Evolutionary conservation across 2,113 vertebrate species (phyloP).

Genomic region (Otus sunia): DNA sequence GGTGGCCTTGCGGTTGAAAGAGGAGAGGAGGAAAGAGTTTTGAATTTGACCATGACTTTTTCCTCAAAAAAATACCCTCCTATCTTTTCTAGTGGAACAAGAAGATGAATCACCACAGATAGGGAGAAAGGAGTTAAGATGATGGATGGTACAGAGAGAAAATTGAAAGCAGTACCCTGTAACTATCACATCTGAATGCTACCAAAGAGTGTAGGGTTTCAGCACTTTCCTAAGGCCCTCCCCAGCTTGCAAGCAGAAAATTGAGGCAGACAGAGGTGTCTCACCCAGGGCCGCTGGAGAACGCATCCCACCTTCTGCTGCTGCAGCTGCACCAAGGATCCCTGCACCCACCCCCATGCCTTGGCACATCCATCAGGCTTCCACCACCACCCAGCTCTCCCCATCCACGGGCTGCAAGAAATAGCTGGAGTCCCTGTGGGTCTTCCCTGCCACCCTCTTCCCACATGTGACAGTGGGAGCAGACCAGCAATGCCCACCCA

Average conservation of each 20-base stretch:
- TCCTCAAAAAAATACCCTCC: not conserved
- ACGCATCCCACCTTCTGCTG: not conserved
- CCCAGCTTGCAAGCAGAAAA: not conserved
- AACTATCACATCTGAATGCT: not conserved
- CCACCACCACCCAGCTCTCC: not conserved
- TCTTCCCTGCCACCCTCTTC: not conserved
- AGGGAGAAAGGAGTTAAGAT: not conserved
- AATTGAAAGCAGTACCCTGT: not conserved
- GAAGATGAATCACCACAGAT: not conserved
- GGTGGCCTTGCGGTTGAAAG: not conserved
- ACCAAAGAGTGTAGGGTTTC: not conserved
- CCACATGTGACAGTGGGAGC: accelerated
- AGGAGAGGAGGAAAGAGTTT: not conserved
- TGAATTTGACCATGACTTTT: not conserved
- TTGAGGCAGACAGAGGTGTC: not conserved
- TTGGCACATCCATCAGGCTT: not conserved
- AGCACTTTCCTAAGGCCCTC: not conserved
- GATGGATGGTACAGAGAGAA: not conserved
- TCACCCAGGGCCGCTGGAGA: not conserved
- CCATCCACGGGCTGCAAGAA: not conserved
- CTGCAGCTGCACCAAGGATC: not conserved
- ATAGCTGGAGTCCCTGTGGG: accelerated
- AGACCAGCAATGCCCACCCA: not conserved
- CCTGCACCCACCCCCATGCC: accelerated
- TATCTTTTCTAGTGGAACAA: not conserved